Percentiles rank a stretch among this genome's conserved stretches.
phyloP scores from a whole-genome alignment of 1,140 invertebrate genomes.

The Drosophila biarmipes region DNA sequence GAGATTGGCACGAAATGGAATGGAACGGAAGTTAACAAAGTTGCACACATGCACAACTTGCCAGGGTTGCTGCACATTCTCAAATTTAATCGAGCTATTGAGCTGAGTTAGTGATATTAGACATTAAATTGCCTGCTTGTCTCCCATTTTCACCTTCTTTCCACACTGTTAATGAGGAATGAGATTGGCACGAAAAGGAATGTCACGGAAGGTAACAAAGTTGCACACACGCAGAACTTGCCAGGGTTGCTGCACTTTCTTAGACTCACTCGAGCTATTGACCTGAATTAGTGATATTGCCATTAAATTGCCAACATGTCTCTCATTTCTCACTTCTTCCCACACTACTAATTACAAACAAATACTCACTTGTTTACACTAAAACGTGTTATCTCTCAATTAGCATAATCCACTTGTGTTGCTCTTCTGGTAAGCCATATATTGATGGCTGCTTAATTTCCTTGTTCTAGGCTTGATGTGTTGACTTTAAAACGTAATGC shows the following conservation, averaged over 20 bases:
- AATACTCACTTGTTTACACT: constrained; percentile 1
- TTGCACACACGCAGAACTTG: constrained; percentile 10
- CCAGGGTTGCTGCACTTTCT: constrained; percentile 11
- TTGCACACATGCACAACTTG: constrained; percentile 12
- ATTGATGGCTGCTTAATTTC: not conserved
- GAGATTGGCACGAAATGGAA: constrained; percentile 9
- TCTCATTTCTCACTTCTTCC: not conserved
- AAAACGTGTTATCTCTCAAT: not conserved
- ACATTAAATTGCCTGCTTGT: constrained; percentile 11
- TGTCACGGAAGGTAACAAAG: constrained; percentile 11
- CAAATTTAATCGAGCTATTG: constrained; percentile 15
- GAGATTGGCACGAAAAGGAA: constrained; percentile 9
- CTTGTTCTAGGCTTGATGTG: not conserved
- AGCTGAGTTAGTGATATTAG: constrained; percentile 11
- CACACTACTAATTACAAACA: not conserved
- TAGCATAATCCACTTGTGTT: constrained; percentile 6
- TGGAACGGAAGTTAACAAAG: constrained; percentile 12
- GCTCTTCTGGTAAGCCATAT: not conserved
- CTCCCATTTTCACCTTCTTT: not conserved
- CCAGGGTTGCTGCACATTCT: constrained; percentile 11
- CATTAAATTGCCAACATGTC: constrained; percentile 12
- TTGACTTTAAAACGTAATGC: not conserved
- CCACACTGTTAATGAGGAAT: too few relatives aligned
- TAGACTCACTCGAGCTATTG: constrained; percentile 15
- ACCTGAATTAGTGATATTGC: constrained; percentile 13